These are phyloP conservation scores for Circaetus gallicus DNA, from an alignment of 2,113 vertebrate species.

Conservation along the genomic window DNA sequence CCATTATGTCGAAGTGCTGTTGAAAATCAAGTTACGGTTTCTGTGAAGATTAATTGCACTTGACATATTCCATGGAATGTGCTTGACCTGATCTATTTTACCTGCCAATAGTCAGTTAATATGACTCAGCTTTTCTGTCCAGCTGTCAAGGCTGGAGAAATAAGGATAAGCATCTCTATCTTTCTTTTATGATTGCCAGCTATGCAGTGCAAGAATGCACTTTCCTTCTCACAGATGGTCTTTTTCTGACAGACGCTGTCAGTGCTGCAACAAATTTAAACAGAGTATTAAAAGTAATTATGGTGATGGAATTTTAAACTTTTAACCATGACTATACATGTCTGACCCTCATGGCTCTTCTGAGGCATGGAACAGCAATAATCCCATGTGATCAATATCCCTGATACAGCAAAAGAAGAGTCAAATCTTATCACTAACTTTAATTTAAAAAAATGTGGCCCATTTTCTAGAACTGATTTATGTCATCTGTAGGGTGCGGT, in stretches of 20 bases:
- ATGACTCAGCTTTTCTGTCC: neutral
- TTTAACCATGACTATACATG: neutral
- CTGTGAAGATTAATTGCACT: neutral
- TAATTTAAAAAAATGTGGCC: neutral
- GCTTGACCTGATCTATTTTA: neutral
- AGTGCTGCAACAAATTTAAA: neutral
- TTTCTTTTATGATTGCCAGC: neutral
- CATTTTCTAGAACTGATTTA: neutral
- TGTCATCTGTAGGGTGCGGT: neutral
- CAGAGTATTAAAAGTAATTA: neutral
- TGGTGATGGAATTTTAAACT: neutral
- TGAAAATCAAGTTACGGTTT: neutral
- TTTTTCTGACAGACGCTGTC: neutral
- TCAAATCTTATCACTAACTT: neutral
- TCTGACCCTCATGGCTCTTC: neutral
- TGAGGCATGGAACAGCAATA: neutral
- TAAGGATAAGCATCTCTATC: neutral
- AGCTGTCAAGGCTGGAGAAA: neutral
- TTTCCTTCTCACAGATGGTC: neutral
- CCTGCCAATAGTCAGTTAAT: neutral
- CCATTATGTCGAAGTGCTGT: neutral
- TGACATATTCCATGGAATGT: neutral
- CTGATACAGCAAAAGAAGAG: neutral
- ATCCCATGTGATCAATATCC: neutral
- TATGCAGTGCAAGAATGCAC: neutral